Conservation (phyloP, 53 echinoderm and acorn worm genomes). For the Echinarachnius parma region DNA sequence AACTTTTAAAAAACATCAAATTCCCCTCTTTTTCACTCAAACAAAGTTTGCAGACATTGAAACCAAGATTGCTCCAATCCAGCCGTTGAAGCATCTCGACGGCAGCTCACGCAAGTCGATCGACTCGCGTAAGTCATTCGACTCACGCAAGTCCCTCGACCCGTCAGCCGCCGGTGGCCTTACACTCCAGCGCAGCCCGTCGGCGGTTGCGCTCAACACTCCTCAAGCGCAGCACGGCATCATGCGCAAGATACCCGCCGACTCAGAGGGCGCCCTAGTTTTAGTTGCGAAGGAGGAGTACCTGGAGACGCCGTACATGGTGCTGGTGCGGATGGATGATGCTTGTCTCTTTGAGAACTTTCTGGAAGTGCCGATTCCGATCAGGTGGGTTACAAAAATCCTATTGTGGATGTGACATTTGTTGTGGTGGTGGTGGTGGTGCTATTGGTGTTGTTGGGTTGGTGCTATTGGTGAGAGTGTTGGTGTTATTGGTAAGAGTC, state of each 20-base stretch:
- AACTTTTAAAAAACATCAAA: no score
- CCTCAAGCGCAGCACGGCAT: slow-evolving; percentile 51
- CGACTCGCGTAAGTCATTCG: no score
- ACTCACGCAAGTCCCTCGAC: background rate
- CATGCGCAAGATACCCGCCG: slow-evolving; percentile 81
- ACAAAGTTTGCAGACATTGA: no score
- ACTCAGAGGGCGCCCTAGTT: slow-evolving; percentile 82
- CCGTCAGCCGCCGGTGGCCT: background rate
- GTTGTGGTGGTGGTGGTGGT: no score
- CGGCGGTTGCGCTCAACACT: slow-evolving; percentile 35
- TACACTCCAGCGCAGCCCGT: background rate
- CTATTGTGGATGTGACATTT: no score
- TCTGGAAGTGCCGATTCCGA: slow-evolving; percentile 82
- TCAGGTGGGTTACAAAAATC: slow-evolving; percentile 61
- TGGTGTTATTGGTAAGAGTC: no score
- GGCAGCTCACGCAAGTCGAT: no score
- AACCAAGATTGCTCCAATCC: no score
- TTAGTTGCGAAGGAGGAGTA: slow-evolving; percentile 84
- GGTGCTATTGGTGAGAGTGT: no score
- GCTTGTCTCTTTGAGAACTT: slow-evolving; percentile 74
- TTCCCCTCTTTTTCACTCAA: no score
- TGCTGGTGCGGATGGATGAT: slow-evolving; percentile 64
- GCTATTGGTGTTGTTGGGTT: no score
- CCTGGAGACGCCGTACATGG: slow-evolving; percentile 63
- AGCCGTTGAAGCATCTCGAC: no score